phyloP scores from a whole-genome alignment of 2,888 invertebrate species.

The Pecten maximus region DNA sequence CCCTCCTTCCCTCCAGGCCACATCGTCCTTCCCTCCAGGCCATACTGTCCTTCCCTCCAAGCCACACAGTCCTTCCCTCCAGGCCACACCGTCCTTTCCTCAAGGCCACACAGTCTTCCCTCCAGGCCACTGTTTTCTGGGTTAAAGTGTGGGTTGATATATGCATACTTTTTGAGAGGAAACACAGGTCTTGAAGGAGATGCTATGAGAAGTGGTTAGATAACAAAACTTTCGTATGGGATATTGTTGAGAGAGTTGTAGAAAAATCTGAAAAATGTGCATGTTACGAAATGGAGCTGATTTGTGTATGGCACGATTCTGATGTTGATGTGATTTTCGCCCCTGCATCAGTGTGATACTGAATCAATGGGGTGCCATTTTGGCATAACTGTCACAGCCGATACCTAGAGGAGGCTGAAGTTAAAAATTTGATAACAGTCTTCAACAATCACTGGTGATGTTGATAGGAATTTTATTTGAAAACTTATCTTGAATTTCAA shows the following conservation, averaged over 20 bases:
- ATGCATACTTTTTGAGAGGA: not conserved
- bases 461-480: slow-evolving; percentile 11
- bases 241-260: not conserved
- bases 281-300: not conserved
- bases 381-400: not conserved
- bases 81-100: too few species aligned
- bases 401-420: not conserved
- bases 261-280: slow-evolving; percentile 26
- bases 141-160: not conserved
- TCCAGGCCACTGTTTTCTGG: too few species aligned
- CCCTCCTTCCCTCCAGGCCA: too few species aligned
- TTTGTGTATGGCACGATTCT: not conserved
- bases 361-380: not conserved
- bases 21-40: too few species aligned
- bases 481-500: slow-evolving; percentile 18
- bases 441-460: not conserved
- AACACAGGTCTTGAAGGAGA: not conserved
- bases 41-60: too few species aligned
- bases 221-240: not conserved
- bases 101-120: too few species aligned
- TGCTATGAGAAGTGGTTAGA: not conserved
- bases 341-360: not conserved
- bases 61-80: too few species aligned
- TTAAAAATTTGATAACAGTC: not conserved
- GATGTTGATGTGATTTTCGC: slow-evolving; percentile 20